Evolutionary conservation across 2,888 invertebrate species (phyloP).

Genomic region (Parnassius orleans): DNA sequence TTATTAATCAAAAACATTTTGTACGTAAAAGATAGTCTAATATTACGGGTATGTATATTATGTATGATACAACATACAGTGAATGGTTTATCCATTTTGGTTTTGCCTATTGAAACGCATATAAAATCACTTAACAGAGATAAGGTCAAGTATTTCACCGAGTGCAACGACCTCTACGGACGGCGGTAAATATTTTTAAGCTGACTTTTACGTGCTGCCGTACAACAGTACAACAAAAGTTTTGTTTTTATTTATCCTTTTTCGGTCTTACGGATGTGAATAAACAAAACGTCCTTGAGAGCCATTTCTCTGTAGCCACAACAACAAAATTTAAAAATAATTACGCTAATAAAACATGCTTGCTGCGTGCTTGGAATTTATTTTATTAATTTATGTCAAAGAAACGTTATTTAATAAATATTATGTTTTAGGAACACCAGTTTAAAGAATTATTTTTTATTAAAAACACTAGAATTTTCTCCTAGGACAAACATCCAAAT

Average conservation of each 20-base stretch:
- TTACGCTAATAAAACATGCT: too few relatives aligned
- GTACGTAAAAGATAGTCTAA: too few relatives aligned
- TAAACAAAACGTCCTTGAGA: conserved; percentile 17
- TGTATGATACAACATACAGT: not conserved
- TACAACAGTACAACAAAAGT: conserved; percentile 7
- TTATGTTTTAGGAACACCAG: too few relatives aligned
- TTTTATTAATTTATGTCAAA: too few relatives aligned
- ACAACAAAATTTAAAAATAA: not conserved
- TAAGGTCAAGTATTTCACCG: conserved; percentile 29
- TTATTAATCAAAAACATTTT: too few relatives aligned
- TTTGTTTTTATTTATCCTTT: conserved; percentile 8
- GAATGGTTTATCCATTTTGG: not conserved
- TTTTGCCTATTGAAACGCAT: not conserved
- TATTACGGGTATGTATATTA: too few relatives aligned
- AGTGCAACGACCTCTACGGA: conserved; percentile 28
- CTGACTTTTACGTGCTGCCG: conserved; percentile 22
- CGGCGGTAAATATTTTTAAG: conserved; percentile 28
- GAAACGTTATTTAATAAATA: too few relatives aligned
- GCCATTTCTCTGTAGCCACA: conserved; percentile 11
- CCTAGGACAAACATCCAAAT: too few relatives aligned
- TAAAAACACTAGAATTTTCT: too few relatives aligned
- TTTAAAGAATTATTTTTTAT: too few relatives aligned
- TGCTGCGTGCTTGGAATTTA: too few relatives aligned
- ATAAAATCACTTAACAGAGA: conserved; percentile 13
- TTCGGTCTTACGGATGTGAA: conserved; percentile 11